These are phyloP conservation scores for Drosophila tani DNA, from an alignment of 1,140 invertebrate species.

Conservation along the genomic window DNA sequence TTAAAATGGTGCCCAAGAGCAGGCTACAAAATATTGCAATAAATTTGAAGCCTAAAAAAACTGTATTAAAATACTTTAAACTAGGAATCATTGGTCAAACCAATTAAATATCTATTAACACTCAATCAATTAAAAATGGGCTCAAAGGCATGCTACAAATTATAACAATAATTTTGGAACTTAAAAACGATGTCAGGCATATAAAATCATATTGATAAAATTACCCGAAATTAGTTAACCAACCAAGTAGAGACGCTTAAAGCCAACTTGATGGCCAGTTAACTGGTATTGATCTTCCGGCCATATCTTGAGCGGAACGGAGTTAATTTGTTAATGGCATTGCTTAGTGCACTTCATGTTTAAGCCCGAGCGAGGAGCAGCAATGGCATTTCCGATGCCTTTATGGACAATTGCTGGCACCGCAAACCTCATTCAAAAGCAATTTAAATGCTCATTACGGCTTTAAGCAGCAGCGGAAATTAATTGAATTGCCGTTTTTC, in stretches of 20 bases:
- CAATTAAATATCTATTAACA: too few species aligned
- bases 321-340: slow-evolving; percentile 67
- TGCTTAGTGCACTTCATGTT: slow-evolving; percentile 55
- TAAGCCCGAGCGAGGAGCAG: slow-evolving; percentile 21
- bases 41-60: too few species aligned
- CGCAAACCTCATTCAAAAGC: slow-evolving; percentile 77
- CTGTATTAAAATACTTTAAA: too few species aligned
- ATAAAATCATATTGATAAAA: neutral
- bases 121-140: too few species aligned
- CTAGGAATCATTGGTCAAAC: too few species aligned
- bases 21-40: too few species aligned
- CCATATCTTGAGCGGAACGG: slow-evolving; percentile 13
- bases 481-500: slow-evolving; percentile 82
- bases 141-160: too few species aligned
- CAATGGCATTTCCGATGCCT: slow-evolving; percentile 52
- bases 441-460: slow-evolving; percentile 83
- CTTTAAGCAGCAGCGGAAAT: slow-evolving; percentile 79
- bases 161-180: too few species aligned
- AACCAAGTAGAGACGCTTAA: neutral
- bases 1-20: neutral
- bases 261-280: slow-evolving; percentile 7
- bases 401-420: slow-evolving; percentile 71
- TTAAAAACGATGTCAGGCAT: neutral
- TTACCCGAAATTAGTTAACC: neutral
- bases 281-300: slow-evolving; percentile 12